Base-by-base conservation (phyloP, 1,140 invertebrate genomes). In the Calycopis cecrops region DNA sequence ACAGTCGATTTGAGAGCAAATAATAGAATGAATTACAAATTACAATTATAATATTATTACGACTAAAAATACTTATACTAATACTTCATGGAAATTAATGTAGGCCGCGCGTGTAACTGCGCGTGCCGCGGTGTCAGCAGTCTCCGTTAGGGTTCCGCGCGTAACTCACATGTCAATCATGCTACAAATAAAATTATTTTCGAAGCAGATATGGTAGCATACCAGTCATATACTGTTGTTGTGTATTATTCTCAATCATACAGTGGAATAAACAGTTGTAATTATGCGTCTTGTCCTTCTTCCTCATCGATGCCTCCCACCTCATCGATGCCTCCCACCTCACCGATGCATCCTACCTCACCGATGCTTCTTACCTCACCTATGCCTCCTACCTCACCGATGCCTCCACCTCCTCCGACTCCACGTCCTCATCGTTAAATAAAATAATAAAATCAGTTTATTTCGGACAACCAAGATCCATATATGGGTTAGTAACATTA, bases 141-240 rank as follows among this genome's bases (percentile, higher is more conserved):
- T n/a, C n/a, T n/a, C n/a, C n/a, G n/a, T n/a, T n/a, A n/a, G n/a
- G n/a, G n/a, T n/a, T n/a, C n/a, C n/a, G n/a, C n/a, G n/a, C n/a
- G n/a, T n/a, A n/a, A n/a, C n/a, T n/a, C n/a, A n/a, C 47, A 48
- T 37, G 60, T 62, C 51, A 58, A 62, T 34, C 49, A 62, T 55
- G 51, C 55, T 33, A 62, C 58, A 54, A 58, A 58, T 55, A 62
- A 62, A 54, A 58, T 62, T 42, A 58, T 62, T 50, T 58, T 57
- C 48, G 48, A 62, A 48, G 60, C 56, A 47, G 60, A 62, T 35
- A 55, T 62, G 51, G 60, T 55, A 57, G 47, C 40, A 61, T 57
- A 61, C 50, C 21, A 28, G 6, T 28, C 21, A 28, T 28, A 28
- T 6, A 52, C 34, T 48, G 55, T 35, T 56, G 49, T 50, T 56